Conservation (phyloP, 2,797 vertebrate genomes). For the Apogon talboti region DNA sequence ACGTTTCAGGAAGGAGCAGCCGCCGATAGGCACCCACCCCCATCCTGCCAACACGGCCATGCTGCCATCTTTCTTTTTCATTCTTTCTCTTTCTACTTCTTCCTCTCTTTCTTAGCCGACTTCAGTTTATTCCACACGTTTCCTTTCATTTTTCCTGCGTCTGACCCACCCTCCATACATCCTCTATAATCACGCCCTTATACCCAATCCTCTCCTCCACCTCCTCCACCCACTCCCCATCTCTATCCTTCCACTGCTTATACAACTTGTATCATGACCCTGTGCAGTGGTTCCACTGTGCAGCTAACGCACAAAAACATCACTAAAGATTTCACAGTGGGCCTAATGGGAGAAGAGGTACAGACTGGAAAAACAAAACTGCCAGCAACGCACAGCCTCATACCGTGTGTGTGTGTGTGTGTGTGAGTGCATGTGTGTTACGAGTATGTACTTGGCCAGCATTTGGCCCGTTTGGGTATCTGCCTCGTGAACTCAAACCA, state of each 20-base stretch:
- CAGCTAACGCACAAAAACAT: conserved; percentile 71
- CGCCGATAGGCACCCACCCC: conserved; percentile 82
- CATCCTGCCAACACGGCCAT: conserved; percentile 80
- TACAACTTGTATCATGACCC: conserved; percentile 75
- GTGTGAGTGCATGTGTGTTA: conserved; percentile 40
- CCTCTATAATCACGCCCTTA: conserved; percentile 65
- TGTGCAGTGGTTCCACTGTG: conserved; percentile 74
- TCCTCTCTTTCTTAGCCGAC: conserved; percentile 27
- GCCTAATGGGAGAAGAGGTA: conserved; percentile 74
- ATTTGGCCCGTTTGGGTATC: conserved; percentile 70
- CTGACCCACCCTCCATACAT: conserved; percentile 41
- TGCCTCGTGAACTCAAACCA: conserved; percentile 75
- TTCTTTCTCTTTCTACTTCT: conserved; percentile 36
- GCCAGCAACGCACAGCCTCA: conserved; percentile 61
- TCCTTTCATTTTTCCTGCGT: conserved; percentile 31
- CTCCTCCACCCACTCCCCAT: conserved; percentile 34
- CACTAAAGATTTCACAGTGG: conserved; percentile 71
- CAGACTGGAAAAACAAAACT: conserved; percentile 74
- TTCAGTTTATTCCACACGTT: conserved; percentile 53
- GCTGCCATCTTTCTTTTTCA: conserved; percentile 76
- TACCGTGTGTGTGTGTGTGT: conserved; percentile 36
- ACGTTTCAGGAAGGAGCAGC: conserved; percentile 88
- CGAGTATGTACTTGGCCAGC: conserved; percentile 66
- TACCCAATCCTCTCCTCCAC: conserved; percentile 34
- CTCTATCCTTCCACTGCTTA: conserved; percentile 61